Base-by-base conservation (phyloP, 2,113 vertebrate genomes). In the Mus pahari region DNA sequence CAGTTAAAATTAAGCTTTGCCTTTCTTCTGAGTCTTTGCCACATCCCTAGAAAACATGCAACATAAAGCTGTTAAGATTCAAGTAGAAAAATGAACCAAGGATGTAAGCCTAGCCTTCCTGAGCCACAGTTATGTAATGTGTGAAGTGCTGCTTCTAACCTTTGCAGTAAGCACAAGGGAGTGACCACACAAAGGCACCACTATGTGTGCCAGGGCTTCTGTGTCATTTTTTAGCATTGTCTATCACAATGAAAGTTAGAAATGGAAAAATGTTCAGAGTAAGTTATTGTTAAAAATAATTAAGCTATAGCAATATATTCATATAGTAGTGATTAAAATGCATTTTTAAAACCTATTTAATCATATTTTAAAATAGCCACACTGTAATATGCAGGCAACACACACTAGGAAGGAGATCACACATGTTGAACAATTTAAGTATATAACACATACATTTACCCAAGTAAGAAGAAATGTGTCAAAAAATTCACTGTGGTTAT, bases 201-300 rank as follows among this genome's bases (percentile, higher is more conserved):
- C 79, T 60, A 36, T 58, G 33, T 12, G 3, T 39, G 82, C 50
- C 88, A 45, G 5, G 62, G 50, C 86, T 79, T 86, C 11, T 45
- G n/a, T 48, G 60, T 68, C 53, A 79, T 24, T 78, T 11, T 89
- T 84, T 31, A 94, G 64, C 20, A 42, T 55, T 70, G 58, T 62
- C 78, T 87, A 66, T 75, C 83, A 84, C 58, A 70, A 96, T n/a
- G 64, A 89, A 92, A 91, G 33, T 79, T 73, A 93, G 68, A 90
- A 75, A 83, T 3, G 19, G 66, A 2, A 13, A 89, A 94, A 93
- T 89, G 86, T 6, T 22, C 53, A 95, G 39, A 84, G 55, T 26
- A 84, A 50, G 12, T 36, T 82, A 42, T 28, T 93, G 64, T 53
- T 75, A 92, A 94, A 94, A 93, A 81, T 75, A 96, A 77, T 94